Base-by-base conservation (phyloP, 2,113 vertebrate species). In the Gavialis gangeticus region DNA sequence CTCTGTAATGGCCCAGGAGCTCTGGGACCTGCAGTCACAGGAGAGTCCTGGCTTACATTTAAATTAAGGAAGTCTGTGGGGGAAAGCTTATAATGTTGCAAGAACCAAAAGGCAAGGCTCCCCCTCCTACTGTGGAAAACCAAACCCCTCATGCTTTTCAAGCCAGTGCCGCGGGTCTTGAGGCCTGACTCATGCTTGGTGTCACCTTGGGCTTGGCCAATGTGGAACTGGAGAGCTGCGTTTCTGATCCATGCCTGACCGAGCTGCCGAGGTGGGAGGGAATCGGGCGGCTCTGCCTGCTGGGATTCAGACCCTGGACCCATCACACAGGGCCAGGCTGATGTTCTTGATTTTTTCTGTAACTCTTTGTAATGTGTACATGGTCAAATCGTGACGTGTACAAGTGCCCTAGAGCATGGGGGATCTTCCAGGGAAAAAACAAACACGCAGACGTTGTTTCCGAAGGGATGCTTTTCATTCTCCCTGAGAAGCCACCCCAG, bases 81-180 rank as follows among this genome's bases (percentile, higher is more conserved):
- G 30, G 16, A 34, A 21, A 37, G 3, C 25, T 75, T 57, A 1
- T 28, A 34, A 15, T 19, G 37, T 37, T 21, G 4, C 1, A 2
- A 0, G 5, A n/a, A 34, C 19, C 12, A 3, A 12, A 3, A 25
- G 1, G 0, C 46, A 25, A 25, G 2, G 24, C 0, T 60, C 82
- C 87, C 46, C 19, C 24, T 2, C 2, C 1, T 30, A 5, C 66
- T 83, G 1, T 1, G 7, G 11, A 1, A 19, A 59, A 54, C 0
- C 0, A 64, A 64, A 17, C 30, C 7, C 0, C 0, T 0, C n/a
- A 9, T 2, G 19, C 21, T 6, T 78, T n/a, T 5, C 12, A 4
- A 17, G 13, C 1, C 2, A 37, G 11, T 71, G 46, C 46, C 3
- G 46, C 46, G 8, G 46, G 46, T 9, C 46, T 46, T 46, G 46